Percentiles rank a stretch among this genome's conserved stretches.
phyloP scores from a whole-genome alignment of 2,113 vertebrate species.

The Pelecanoides urinatrix region DNA sequence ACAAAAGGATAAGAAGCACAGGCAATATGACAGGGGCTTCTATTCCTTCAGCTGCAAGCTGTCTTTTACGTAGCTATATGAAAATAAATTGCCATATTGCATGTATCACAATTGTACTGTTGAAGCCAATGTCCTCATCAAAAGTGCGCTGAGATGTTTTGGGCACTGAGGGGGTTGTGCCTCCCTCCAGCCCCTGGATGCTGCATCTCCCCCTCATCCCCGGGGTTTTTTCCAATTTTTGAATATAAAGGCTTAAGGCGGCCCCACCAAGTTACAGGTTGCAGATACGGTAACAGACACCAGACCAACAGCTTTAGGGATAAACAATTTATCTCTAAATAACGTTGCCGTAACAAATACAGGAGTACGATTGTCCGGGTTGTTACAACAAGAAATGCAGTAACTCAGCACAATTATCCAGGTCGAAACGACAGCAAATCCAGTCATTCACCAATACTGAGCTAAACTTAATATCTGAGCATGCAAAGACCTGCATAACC shows the following conservation, averaged over 20 bases:
- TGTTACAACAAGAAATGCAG: neutral
- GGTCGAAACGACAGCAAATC: rapidly evolving
- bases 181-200: neutral
- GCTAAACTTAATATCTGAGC: neutral
- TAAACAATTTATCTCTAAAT: neutral
- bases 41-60: neutral
- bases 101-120: too few relatives aligned
- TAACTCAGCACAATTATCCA: neutral
- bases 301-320: neutral
- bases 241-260: neutral
- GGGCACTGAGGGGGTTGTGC: neutral
- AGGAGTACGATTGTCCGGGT: rapidly evolving
- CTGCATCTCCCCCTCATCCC: neutral
- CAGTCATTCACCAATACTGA: neutral
- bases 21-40: neutral
- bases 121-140: neutral
- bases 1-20: neutral
- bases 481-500: neutral
- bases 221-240: neutral
- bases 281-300: neutral
- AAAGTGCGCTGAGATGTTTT: neutral
- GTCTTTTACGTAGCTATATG: neutral
- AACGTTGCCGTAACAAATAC: rapidly evolving
- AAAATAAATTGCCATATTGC: neutral
- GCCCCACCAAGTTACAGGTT: neutral